Base-by-base conservation (phyloP, 1,140 invertebrate genomes). In the Aphidius ervi region DNA sequence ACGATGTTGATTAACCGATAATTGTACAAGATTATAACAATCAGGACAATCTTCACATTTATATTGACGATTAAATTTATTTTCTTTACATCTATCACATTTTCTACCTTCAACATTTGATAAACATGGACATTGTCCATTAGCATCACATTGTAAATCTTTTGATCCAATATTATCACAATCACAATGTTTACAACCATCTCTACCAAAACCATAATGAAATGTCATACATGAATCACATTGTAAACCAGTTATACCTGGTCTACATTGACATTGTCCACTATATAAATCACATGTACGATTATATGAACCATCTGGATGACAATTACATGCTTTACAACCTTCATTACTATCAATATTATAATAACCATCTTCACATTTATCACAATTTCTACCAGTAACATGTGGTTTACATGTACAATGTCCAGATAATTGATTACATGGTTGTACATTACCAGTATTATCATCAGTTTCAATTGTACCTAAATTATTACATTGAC, bases 41-140 rank as follows among this genome's bases (percentile, higher is more conserved):
- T 89, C 83, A 0, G 94, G 93, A 78, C 95, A 98, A 70, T 96
- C 90, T 56, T 92, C 78, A 70, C 94, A 97, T 9, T 92, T 93
- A 46, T 85, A 85, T 65, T 93, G 88, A 40, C 92, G 82, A 71
- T 94, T 88, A 68, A 88, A 88, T 72, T 94, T 96, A 72, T 97
- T 97, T 71, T 96, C 93, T 76, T 94, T 94, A 73, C 95, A 98
- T 39, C 91, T 85, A 70, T 98, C 92, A 73, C 95, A 98, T n/a
- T 85, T 83, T 59, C 89, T 75, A 8, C 94, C 94, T 77, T 95
- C 94, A 2, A 97, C 94, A 73, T 96, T 96, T 53, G 92, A 87
- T 50, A 91, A 84, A 76, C 94, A 97, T 75, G 87, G 89, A 81
- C 94, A 97, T 72, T 96, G 92, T 9, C 94, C 94, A 62, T 76